phyloP scores from a whole-genome alignment of 1,140 invertebrate species.

The Bathynomus jamesi region DNA sequence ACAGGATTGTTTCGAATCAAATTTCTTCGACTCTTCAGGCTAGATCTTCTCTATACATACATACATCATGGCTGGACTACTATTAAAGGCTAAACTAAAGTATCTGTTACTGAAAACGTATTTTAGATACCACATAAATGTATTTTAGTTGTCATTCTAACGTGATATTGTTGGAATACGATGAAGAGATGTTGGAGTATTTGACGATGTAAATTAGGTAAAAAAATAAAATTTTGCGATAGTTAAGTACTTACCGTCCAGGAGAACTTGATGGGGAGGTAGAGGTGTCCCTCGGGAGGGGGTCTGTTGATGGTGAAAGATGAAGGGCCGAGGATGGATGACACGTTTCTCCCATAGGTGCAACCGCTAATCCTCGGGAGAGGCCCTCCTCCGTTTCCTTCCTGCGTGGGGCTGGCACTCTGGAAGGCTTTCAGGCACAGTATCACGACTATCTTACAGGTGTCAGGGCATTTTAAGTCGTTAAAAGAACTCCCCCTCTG shows the following conservation, averaged over 20 bases:
- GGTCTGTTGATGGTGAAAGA: neutral
- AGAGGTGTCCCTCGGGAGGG: neutral
- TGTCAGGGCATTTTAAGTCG: neutral
- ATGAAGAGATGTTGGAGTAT: too few species aligned
- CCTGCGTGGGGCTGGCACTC: neutral
- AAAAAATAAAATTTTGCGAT: too few species aligned
- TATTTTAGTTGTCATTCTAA: too few species aligned
- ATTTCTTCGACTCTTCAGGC: too few species aligned
- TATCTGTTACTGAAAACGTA: too few species aligned
- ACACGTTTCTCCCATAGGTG: neutral
- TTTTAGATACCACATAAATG: too few species aligned
- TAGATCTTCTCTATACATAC: too few species aligned
- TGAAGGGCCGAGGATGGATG: neutral
- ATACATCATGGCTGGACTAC: too few species aligned
- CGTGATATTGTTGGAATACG: too few species aligned
- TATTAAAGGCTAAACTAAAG: too few species aligned
- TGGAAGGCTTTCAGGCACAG: neutral
- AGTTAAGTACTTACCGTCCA: neutral
- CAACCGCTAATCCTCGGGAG: neutral
- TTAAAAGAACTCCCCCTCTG: neutral
- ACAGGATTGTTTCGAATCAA: too few species aligned
- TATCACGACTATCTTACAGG: neutral
- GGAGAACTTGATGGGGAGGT: neutral
- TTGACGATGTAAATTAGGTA: too few species aligned
- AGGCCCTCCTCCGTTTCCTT: neutral